Evolutionary conservation across 2,888 invertebrate genomes (phyloP), one percentile per base, ranked within the genome.

Genomic region (Mongoloraphidia duomilia): DNA sequence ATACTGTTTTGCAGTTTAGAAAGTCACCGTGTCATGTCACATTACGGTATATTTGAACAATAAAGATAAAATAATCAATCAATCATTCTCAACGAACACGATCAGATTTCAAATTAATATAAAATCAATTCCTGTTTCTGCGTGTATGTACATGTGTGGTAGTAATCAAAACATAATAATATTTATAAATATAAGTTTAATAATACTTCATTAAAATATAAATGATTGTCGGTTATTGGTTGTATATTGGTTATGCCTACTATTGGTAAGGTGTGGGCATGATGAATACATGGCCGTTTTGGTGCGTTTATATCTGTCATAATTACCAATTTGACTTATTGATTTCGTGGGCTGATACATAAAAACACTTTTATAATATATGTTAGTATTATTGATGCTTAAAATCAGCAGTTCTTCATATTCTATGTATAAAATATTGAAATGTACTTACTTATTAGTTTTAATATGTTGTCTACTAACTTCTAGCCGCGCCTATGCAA

Each of bases 141-240:
- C 9, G 40, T 10, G 9, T 9, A 11, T 6, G 6, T 39, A 11
- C 17, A 2, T 39, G 40, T 39, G 40, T 39, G 10, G 12, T 38
- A 8, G n/a, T 14, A 14, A 39, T 9, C 13, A 14, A 39, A 9
- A 14, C 17, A 39, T 39, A 39, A 9, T 14, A 39, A 39, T 39
- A 14, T 39, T 9, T 39, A 39, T 39, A 26, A 26, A 26, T 26
- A 26, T 26, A 3, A 26, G 26, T 42, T 42, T 42, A 42, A 42
- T 42, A 42, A 42, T 33, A 12, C 42, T 34, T 42, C 42, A 42
- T 42, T 42, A 42, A 42, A 42, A 42, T 42, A 42, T 42, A 42
- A 42, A 42, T 42, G 42, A 42, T 26, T 26, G 26, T 26, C 26
- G 26, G 26, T 26, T 26, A 26, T 26, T 26, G 26, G 26, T 26